These are phyloP conservation scores for Drosophila azteca DNA, from an alignment of 1,140 invertebrate species.

Conservation along the genomic window DNA sequence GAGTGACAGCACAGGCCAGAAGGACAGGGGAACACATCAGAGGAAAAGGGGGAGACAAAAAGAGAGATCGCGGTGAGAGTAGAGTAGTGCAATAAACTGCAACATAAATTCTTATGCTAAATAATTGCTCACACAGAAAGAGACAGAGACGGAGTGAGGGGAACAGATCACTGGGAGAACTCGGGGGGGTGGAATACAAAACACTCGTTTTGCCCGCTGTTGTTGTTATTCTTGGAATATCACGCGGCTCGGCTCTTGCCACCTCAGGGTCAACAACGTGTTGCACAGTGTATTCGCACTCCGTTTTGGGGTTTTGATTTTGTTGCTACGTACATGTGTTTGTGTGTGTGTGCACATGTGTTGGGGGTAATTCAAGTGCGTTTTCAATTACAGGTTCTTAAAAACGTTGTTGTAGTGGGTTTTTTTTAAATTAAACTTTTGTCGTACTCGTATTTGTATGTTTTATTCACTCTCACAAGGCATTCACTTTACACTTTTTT, in stretches of 20 bases:
- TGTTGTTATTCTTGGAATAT: constrained; percentile 51
- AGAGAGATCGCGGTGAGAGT: too few species aligned
- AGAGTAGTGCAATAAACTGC: constrained; percentile 36
- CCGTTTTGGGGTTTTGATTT: constrained; percentile 9
- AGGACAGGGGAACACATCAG: too few species aligned
- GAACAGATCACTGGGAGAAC: neutral
- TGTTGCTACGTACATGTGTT: constrained; percentile 19
- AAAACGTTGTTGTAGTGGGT: constrained; percentile 13
- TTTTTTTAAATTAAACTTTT: constrained; percentile 10
- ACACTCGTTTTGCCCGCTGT: constrained; percentile 11
- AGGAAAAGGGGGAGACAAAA: too few species aligned
- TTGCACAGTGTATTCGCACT: constrained; percentile 24
- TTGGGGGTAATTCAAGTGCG: constrained; percentile 50
- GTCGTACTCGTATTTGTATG: constrained; percentile 19
- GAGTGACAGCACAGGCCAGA: too few species aligned
- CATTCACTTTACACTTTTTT: constrained; percentile 41
- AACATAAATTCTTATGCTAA: constrained; percentile 55
- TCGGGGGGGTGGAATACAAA: too few species aligned
- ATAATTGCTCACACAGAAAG: constrained; percentile 39
- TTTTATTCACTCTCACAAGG: constrained; percentile 33
- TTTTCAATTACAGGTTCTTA: constrained; percentile 73
- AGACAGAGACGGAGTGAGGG: neutral
- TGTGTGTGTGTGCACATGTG: constrained; percentile 8
- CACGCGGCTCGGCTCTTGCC: constrained; percentile 31
- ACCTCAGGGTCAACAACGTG: constrained; percentile 67